Evolutionary conservation across 1,140 invertebrate species (phyloP).

Genomic region (Drosophila micromelanica): DNA sequence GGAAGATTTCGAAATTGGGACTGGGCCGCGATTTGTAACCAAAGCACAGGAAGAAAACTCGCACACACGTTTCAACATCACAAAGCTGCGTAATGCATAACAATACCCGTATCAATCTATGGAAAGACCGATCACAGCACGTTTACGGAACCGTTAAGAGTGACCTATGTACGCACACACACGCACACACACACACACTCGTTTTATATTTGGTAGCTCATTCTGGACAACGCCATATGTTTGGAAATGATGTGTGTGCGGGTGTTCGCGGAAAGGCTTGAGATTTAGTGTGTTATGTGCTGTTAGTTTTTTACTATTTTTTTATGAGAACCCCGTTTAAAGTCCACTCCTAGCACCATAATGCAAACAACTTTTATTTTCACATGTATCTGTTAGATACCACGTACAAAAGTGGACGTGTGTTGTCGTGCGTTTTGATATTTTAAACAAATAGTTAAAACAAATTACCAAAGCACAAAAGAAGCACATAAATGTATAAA

Average conservation of each 20-base stretch:
- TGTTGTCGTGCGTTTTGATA: slow-evolving; percentile 71
- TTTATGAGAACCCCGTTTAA: slow-evolving; percentile 60
- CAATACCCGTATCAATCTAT: slow-evolving; percentile 43
- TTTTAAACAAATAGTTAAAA: slow-evolving; percentile 81
- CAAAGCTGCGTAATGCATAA: slow-evolving; percentile 73
- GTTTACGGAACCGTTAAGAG: slow-evolving; percentile 47
- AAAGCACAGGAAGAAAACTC: slow-evolving; percentile 62
- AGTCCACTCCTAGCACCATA: slow-evolving; percentile 18
- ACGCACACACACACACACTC: neutral
- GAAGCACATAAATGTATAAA: slow-evolving; percentile 61
- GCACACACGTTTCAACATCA: slow-evolving; percentile 55
- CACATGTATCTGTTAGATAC: slow-evolving; percentile 79
- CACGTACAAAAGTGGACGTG: slow-evolving; percentile 75
- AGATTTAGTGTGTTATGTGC: slow-evolving; percentile 29
- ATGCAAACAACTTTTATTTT: slow-evolving; percentile 77
- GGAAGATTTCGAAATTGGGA: slow-evolving; percentile 72
- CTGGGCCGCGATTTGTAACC: slow-evolving; percentile 74
- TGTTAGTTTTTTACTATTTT: neutral
- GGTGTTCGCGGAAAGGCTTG: slow-evolving; percentile 23
- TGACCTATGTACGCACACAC: slow-evolving; percentile 17
- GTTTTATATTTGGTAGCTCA: slow-evolving; percentile 6
- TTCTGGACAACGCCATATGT: slow-evolving; percentile 13
- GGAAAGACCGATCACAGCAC: slow-evolving; percentile 45
- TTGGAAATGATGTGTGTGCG: slow-evolving; percentile 6
- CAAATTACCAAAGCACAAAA: slow-evolving; percentile 77